A percentile compares a stretch with the other conserved stretches of the same genome.
Conservation (phyloP, 2,888 invertebrate genomes). For the Spisula subtruncata region DNA sequence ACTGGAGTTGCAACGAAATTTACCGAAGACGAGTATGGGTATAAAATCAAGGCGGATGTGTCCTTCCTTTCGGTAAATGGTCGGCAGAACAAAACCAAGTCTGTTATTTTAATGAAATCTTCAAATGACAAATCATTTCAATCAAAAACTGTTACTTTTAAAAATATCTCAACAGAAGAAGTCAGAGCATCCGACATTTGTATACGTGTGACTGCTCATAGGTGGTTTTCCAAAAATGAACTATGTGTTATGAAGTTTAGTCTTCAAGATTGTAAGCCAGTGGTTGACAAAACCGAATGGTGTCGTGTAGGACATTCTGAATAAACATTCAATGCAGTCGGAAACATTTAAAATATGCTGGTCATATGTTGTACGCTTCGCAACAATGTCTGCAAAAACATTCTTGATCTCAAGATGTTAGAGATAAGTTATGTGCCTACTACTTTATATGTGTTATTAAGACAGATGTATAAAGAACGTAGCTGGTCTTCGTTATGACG, state of each 20-base stretch:
- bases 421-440: not conserved
- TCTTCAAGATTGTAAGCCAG: slow-evolving; percentile 14
- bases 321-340: not conserved
- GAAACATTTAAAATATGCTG: not conserved
- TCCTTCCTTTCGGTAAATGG: not conserved
- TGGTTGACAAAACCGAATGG: slow-evolving; percentile 11
- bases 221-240: slow-evolving; percentile 10
- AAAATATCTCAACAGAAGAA: not conserved
- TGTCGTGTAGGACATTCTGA: not conserved
- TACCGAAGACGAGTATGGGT: not conserved
- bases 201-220: not conserved
- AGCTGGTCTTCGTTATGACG: not conserved
- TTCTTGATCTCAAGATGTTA: not conserved
- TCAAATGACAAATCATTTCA: slow-evolving; percentile 22
- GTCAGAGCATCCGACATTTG: not conserved
- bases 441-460: not conserved
- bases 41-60: not conserved
- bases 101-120: slow-evolving; percentile 21
- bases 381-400: not conserved
- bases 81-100: not conserved
- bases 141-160: slow-evolving; percentile 12
- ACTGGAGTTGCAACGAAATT: slow-evolving; percentile 20
- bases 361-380: not conserved
- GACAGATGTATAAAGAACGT: not conserved
- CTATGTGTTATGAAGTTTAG: slow-evolving; percentile 5